phyloP scores from a whole-genome alignment of 2,113 vertebrate genomes.

The Cyanistes caeruleus region DNA sequence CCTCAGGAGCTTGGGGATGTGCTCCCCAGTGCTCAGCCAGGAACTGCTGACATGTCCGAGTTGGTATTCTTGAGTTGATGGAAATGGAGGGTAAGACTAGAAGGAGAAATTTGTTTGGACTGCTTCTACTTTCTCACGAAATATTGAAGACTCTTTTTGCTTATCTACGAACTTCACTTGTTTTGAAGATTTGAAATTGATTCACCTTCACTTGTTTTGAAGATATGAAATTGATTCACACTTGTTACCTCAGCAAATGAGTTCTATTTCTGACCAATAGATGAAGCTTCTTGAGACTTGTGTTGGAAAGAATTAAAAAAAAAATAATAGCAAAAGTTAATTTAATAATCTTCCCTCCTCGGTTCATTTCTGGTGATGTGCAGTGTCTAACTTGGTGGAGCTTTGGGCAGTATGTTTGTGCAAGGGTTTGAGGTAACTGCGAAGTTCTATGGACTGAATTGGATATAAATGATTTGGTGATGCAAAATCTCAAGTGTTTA shows the following conservation, averaged over 20 bases:
- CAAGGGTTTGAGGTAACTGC: background rate
- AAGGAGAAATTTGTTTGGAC: background rate
- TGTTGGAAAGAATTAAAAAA: background rate
- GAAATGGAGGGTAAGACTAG: background rate
- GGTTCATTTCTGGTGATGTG: background rate
- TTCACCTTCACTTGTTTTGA: background rate
- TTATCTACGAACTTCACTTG: background rate
- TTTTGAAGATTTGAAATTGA: background rate
- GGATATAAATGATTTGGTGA: background rate
- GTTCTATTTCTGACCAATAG: background rate
- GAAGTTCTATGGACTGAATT: accelerated
- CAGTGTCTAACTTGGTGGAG: background rate
- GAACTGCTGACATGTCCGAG: background rate
- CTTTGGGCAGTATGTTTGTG: background rate
- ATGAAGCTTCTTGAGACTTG: background rate
- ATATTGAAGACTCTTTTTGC: background rate
- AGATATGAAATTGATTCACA: too few species aligned
- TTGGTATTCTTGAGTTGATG: background rate
- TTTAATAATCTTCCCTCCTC: background rate
- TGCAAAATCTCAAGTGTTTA: background rate
- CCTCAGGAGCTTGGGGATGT: too few species aligned
- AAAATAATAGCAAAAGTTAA: background rate
- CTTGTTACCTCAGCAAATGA: background rate
- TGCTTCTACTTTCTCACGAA: background rate
- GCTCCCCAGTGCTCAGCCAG: background rate